Evolutionary conservation across 2,113 vertebrate species (phyloP).

Genomic region (Corynorhinus townsendii): DNA sequence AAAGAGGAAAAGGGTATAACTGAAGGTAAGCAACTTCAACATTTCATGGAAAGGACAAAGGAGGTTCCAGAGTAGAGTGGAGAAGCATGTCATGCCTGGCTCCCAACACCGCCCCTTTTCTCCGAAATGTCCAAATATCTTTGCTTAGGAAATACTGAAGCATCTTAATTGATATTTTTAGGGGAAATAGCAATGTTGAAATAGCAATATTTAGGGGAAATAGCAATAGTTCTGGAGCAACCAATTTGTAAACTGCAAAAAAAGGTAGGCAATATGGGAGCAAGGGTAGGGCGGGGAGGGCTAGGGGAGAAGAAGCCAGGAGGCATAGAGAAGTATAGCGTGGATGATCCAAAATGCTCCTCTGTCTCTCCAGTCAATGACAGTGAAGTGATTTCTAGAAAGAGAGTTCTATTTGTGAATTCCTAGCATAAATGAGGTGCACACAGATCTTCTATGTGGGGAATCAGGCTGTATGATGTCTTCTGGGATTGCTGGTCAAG

Average conservation of each 20-base stretch:
- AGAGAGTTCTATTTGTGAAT: neutral
- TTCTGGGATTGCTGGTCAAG: neutral
- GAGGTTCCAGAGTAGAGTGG: neutral
- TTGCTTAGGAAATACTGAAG: slow-evolving; percentile 8
- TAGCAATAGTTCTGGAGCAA: neutral
- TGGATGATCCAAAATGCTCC: neutral
- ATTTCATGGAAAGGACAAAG: neutral
- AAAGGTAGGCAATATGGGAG: neutral
- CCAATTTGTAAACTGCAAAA: neutral
- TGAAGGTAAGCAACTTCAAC: neutral
- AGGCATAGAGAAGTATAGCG: neutral
- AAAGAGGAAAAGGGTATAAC: neutral
- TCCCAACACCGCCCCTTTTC: neutral
- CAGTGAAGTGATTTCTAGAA: neutral
- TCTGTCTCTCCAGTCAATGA: neutral
- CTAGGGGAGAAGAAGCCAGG: neutral
- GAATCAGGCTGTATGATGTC: neutral
- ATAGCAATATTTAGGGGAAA: neutral
- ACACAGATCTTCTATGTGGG: neutral
- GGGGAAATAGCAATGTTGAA: neutral
- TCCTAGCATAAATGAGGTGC: neutral
- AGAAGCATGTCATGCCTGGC: neutral
- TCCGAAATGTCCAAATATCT: neutral
- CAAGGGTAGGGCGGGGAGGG: too few relatives aligned
- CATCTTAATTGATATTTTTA: neutral